Evolutionary conservation across 2,888 invertebrate genomes (phyloP), one percentile per base, ranked within the genome.

Genomic region (Caenorhabditis sp.): DNA sequence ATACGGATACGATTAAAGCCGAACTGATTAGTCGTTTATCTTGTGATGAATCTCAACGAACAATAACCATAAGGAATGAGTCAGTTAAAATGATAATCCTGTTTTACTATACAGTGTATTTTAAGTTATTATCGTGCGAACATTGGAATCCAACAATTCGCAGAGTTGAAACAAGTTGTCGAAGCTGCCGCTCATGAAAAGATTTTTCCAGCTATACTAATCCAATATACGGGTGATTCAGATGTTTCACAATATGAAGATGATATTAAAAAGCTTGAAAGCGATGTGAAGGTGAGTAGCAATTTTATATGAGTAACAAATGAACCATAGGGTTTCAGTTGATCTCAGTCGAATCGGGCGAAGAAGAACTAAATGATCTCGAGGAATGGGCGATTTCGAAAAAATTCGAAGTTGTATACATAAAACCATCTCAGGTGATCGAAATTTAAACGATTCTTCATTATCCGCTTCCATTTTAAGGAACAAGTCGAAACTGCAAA

Each of bases 371-470:
- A 3, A 36, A 36, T 14, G 53, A 38, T 7, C 23, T 60, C 4
- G 63, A 57, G 12, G 57, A 62, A 38, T 74, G 73, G 73, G 49
- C 59, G 59, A 53, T 21, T n/a, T n/a, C 23, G 3, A 60, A 61
- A 21, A 31, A 25, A 7, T 71, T 67, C 58, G 67, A 71, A 43
- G 20, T 49, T 7, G 64, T 72, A n/a, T 65, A 65, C 21, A 10
- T 72, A 27, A 58, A 43, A 5, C 58, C 71, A 20, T 59, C 59
- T 1, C 21, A 21, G n/a, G 54, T 54, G 14, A 57, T 12, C 5
- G 23, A 31, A 7, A 10, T n/a, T n/a, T n/a, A n/a, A n/a, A n/a
- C n/a, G n/a, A n/a, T n/a, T 10, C 31, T 10, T 31, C 4, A 7
- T 31, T 31, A 7, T 31, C 3, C 23, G 26, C 10, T 10, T 10